phyloP scores from a whole-genome alignment of 2,888 invertebrate genomes.

The Xanthorhoe spadicearia region DNA sequence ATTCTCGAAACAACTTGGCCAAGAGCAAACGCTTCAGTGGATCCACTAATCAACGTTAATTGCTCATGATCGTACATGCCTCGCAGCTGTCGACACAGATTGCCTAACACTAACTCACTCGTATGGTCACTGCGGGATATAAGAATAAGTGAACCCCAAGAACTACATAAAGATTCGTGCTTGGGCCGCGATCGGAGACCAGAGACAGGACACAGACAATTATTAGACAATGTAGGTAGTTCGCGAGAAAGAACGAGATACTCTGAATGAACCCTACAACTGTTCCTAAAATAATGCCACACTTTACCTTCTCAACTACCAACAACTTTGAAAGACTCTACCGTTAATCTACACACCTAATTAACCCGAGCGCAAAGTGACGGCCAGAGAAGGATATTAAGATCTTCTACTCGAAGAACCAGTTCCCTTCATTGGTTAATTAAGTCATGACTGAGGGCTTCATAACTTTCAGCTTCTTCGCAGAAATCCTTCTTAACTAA shows the following conservation, averaged over 20 bases:
- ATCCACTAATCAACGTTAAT: conserved; percentile 52
- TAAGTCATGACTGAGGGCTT: conserved; percentile 2
- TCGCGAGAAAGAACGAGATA: no score
- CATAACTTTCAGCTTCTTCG: neutral
- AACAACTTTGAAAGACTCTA: neutral
- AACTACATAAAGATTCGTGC: no score
- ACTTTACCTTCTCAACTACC: neutral
- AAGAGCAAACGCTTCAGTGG: conserved; percentile 42
- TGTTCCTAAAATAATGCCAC: neutral
- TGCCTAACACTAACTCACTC: neutral
- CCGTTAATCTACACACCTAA: neutral
- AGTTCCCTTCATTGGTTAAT: neutral
- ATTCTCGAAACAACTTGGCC: conserved; percentile 10
- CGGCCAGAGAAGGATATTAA: neutral
- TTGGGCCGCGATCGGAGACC: no score
- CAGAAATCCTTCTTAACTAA: conserved; percentile 3
- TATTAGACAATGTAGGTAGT: no score
- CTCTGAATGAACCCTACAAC: neutral
- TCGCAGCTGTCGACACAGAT: conserved; percentile 15
- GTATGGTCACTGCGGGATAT: neutral
- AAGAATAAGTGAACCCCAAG: neutral
- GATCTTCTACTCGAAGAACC: conserved; percentile 6
- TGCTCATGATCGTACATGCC: conserved; percentile 37
- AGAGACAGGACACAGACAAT: no score
- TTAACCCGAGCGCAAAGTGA: neutral